Evolutionary conservation across 2,797 vertebrate species (phyloP), one percentile per base, ranked within the genome.

Genomic region (Crypturellus tataupa): DNA sequence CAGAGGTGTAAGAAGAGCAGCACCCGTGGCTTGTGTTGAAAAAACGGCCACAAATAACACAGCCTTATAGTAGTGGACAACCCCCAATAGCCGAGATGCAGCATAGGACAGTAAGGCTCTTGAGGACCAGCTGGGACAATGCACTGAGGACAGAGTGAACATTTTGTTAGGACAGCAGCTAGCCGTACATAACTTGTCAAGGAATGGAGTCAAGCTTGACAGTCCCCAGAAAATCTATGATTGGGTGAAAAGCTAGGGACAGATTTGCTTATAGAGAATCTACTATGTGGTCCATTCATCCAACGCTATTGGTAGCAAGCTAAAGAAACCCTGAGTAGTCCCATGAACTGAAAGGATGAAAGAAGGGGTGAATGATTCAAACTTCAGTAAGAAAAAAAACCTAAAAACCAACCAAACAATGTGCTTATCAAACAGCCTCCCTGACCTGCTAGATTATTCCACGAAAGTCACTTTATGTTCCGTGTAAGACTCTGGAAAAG

Each of bases 41-140:
- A 94, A 95, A 89, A 63, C 73, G 27, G n/a, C 73, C 64, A 94
- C 93, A 63, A 93, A 80, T 60, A 89, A 93, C 78, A 98, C 98
- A 0, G 96, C 97, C 37, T 97, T 98, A 85, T 98, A 98, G 97
- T 85, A 84, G 29, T 1, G 12, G 25, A 44, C 46, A 25, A 37
- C 33, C 8, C 4, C 3, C 9, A 17, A 8, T 27, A 69, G 53
- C 47, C 85, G 60, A 63, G 24, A 51, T 18, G 59, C 19, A 56
- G 10, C 25, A 12, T 47, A 90, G 37, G 77, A 92, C 90, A 78
- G n/a, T 92, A 55, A 51, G 60, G 37, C n/a, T 58, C 68, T 94
- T 70, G 64, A 90, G 94, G 95, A 95, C 75, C 80, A 90, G 53
- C 68, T 47, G 63, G 84, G 37, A 87, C 85, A 89, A 91, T 89